Conservation (phyloP, 2,113 vertebrate genomes). For the Amphiprion percula region DNA sequence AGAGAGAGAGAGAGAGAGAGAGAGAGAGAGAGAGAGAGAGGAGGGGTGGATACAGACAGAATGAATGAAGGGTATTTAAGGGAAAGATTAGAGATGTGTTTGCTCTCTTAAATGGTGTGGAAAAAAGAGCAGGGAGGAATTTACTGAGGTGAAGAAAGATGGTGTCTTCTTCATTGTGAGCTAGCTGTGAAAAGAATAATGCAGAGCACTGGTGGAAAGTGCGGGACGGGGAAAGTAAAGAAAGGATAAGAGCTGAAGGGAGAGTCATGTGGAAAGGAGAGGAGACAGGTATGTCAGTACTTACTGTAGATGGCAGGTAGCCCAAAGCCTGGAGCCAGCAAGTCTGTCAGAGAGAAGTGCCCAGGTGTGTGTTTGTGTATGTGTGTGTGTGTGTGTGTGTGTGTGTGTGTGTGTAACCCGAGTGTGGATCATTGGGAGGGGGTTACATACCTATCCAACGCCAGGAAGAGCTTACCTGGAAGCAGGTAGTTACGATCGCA, state of each 20-base stretch:
- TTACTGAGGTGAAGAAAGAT: conserved; percentile 68
- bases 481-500: conserved; percentile 64
- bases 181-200: conserved; percentile 26
- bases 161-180: conserved; percentile 48
- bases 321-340: conserved; percentile 80
- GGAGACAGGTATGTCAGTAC: conserved; percentile 71
- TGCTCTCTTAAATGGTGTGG: conserved; percentile 74
- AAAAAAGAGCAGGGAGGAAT: conserved; percentile 50
- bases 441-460: conserved; percentile 68
- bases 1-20: too few species aligned
- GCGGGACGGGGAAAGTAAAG: conserved; percentile 50
- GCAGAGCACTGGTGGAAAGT: conserved; percentile 20
- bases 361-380: conserved; percentile 61
- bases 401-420: conserved; percentile 58
- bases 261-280: conserved; percentile 51
- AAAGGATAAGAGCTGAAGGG: conserved; percentile 44
- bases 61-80: conserved; percentile 73
- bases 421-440: conserved; percentile 66
- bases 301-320: conserved; percentile 80
- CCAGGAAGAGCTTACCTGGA: conserved; percentile 75
- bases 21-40: background rate
- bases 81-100: conserved; percentile 72
- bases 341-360: conserved; percentile 78
- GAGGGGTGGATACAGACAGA: conserved; percentile 28
- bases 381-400: conserved; percentile 48